phyloP scores from a whole-genome alignment of 2,113 vertebrate species.

The Bettongia penicillata region DNA sequence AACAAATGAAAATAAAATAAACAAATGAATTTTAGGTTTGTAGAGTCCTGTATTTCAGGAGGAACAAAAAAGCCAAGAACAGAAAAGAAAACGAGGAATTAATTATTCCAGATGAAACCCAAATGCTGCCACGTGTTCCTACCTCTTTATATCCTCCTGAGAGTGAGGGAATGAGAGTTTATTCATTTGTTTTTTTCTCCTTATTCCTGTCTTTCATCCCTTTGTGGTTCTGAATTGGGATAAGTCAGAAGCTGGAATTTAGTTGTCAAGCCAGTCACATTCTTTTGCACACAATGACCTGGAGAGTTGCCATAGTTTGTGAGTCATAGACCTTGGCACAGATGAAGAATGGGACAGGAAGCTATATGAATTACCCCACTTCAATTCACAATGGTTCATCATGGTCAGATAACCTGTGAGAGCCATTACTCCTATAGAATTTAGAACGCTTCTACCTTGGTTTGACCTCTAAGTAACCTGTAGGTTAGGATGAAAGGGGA shows the following conservation, averaged over 20 bases:
- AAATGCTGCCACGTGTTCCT: neutral
- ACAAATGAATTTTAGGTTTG: conserved; percentile 7
- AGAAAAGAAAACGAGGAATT: neutral
- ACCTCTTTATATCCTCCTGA: conserved; percentile 21
- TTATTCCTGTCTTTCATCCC: neutral
- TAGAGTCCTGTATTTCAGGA: conserved; percentile 6
- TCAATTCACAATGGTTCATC: neutral
- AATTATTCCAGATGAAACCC: conserved; percentile 36
- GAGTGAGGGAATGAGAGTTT: neutral
- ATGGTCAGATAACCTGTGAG: neutral
- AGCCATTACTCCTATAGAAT: neutral
- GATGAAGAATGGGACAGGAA: neutral
- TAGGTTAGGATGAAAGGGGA: conserved; percentile 13
- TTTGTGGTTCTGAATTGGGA: conserved; percentile 17
- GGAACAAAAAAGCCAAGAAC: neutral
- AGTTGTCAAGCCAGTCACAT: neutral
- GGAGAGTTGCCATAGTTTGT: neutral
- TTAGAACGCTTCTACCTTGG: neutral
- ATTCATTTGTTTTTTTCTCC: neutral
- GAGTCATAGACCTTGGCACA: neutral
- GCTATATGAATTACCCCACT: neutral
- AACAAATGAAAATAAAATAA: conserved; percentile 27
- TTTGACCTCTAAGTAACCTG: neutral
- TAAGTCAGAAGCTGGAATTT: conserved; percentile 22
- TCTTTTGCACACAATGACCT: neutral